These are phyloP conservation scores for Laspeyria flexula DNA, from an alignment of 2,888 invertebrate species.

Conservation along the genomic window DNA sequence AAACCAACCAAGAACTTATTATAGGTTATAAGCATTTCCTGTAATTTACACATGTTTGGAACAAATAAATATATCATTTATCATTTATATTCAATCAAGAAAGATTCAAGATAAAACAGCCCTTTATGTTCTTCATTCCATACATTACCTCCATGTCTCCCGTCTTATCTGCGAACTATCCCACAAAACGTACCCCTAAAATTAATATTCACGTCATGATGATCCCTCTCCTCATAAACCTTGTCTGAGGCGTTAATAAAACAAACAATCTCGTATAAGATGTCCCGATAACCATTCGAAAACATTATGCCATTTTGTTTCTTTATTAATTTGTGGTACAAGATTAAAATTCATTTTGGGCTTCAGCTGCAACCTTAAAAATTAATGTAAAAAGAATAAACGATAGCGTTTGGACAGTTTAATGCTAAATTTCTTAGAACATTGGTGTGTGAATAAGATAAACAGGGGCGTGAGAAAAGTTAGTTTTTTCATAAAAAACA, in stretches of 20 bases:
- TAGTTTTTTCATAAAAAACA: slow-evolving; percentile 48
- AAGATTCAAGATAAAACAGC: slow-evolving; percentile 30
- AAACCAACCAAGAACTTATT: too few relatives aligned
- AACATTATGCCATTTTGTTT: slow-evolving; percentile 27
- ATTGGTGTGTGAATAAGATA: slow-evolving; percentile 47
- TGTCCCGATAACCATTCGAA: slow-evolving; percentile 51
- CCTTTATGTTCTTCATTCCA: slow-evolving; percentile 36
- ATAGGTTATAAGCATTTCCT: too few relatives aligned
- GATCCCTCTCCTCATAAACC: slow-evolving; percentile 47
- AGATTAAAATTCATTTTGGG: slow-evolving; percentile 67
- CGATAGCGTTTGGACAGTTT: slow-evolving; percentile 50
- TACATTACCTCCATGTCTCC: slow-evolving; percentile 32
- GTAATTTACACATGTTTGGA: too few relatives aligned
- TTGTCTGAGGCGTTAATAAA: slow-evolving; percentile 55
- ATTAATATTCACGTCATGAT: slow-evolving; percentile 65
- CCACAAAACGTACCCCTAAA: slow-evolving; percentile 48
- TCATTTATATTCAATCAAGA: slow-evolving; percentile 23
- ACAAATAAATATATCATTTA: too few relatives aligned
- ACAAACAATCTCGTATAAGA: slow-evolving; percentile 61
- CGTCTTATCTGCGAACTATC: slow-evolving; percentile 47
- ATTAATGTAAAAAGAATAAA: slow-evolving; percentile 65
- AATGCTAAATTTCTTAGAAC: slow-evolving; percentile 65
- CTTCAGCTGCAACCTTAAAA: slow-evolving; percentile 53
- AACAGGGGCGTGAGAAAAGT: slow-evolving; percentile 59
- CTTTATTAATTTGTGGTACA: slow-evolving; percentile 62